These are phyloP conservation scores for Amblyjoppa proteus DNA, from an alignment of 2,888 invertebrate genomes.

Conservation along the genomic window DNA sequence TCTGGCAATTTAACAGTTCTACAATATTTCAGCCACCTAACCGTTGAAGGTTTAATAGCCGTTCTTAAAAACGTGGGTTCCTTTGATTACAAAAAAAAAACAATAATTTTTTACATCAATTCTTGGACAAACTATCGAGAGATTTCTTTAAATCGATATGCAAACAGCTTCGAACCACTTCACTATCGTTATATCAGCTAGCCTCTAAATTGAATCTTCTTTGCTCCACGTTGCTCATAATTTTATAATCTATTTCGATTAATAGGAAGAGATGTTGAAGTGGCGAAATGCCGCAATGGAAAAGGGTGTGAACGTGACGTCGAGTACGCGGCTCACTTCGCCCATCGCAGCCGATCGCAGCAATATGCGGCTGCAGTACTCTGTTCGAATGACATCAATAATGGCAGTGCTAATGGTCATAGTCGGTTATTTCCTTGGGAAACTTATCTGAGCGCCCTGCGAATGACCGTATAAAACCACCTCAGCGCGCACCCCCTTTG, in stretches of 20 bases:
- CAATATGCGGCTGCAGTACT: constrained; percentile 69
- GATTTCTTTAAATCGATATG: too few species aligned
- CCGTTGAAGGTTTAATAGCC: too few species aligned
- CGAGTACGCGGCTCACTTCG: constrained; percentile 76
- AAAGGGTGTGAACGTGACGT: constrained; percentile 77
- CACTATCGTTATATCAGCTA: too few species aligned
- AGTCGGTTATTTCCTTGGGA: constrained; percentile 83
- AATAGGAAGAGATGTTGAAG: constrained; percentile 82
- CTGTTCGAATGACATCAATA: constrained; percentile 73
- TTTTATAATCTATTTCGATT: background rate
- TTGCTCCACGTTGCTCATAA: too few species aligned
- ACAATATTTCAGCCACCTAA: too few species aligned
- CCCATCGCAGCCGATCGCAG: constrained; percentile 73
- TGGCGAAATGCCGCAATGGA: constrained; percentile 79
- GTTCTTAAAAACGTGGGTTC: too few species aligned
- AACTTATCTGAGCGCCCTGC: constrained; percentile 82
- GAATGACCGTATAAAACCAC: constrained; percentile 73
- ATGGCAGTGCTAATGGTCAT: constrained; percentile 81
- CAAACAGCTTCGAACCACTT: too few species aligned
- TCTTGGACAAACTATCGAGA: too few species aligned
- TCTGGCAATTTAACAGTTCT: too few species aligned
- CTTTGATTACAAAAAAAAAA: too few species aligned
- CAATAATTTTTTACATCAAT: too few species aligned
- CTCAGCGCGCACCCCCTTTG: constrained; percentile 75
- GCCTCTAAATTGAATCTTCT: too few species aligned